phyloP scores from a whole-genome alignment of 2,888 invertebrate genomes.

The Harpalus rubripes region DNA sequence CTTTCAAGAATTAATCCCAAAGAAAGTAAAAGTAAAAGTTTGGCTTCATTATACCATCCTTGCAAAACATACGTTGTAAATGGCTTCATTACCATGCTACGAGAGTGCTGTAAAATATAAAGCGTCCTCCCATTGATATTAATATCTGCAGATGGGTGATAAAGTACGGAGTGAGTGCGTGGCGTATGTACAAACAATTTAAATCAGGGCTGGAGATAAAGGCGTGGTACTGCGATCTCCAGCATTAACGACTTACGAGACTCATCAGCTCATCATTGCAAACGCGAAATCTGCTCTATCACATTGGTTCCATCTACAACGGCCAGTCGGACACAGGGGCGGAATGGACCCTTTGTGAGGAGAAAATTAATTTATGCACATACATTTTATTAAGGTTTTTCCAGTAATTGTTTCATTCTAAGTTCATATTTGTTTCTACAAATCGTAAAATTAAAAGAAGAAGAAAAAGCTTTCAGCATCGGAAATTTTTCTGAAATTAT shows the following conservation, averaged over 20 bases:
- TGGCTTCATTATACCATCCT: too few relatives aligned
- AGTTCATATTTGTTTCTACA: too few relatives aligned
- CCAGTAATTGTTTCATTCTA: too few relatives aligned
- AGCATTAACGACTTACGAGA: constrained; percentile 64
- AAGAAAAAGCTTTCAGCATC: too few relatives aligned
- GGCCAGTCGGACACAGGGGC: not conserved
- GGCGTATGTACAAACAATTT: constrained; percentile 60
- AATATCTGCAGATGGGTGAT: constrained; percentile 56
- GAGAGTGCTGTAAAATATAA: constrained; percentile 4
- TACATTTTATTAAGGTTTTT: not conserved
- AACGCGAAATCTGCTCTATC: constrained; percentile 62
- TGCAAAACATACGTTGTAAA: not conserved
- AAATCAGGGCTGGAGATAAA: constrained; percentile 52
- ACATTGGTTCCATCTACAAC: constrained; percentile 53
- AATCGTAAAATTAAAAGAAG: too few relatives aligned
- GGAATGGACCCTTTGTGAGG: not conserved
- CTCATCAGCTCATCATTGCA: constrained; percentile 65
- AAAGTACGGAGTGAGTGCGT: constrained; percentile 47
- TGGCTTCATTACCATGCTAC: constrained; percentile 11
- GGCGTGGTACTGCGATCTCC: constrained; percentile 32
- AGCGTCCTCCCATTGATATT: constrained; percentile 41
- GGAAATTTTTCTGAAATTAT: too few relatives aligned
- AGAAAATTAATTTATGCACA: not conserved
- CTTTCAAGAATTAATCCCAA: too few relatives aligned
- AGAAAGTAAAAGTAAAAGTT: too few relatives aligned